Evolutionary conservation across 2,888 invertebrate species (phyloP).

Genomic region (Drosophila atripex): DNA sequence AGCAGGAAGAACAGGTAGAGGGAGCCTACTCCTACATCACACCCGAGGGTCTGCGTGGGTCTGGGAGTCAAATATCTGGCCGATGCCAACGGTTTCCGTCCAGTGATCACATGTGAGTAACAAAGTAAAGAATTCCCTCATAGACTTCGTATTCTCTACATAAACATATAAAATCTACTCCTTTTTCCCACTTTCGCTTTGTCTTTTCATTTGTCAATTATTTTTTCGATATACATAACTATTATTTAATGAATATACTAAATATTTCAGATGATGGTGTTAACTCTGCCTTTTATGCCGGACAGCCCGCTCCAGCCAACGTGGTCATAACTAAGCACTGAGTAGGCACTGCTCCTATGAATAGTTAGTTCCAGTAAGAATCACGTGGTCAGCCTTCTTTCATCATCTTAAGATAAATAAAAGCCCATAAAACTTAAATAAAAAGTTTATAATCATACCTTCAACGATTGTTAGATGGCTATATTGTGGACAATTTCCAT

Average conservation of each 20-base stretch:
- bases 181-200: not conserved
- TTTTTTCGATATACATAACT: not conserved
- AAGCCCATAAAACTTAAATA: not conserved
- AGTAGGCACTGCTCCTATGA: constrained; percentile 4
- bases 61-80: constrained; percentile 78
- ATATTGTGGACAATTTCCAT: too few relatives aligned
- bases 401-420: constrained; percentile 15
- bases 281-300: constrained; percentile 66
- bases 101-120: constrained; percentile 78
- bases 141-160: too few relatives aligned
- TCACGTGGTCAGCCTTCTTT: constrained; percentile 33
- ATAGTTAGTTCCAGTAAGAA: constrained; percentile 17
- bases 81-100: constrained; percentile 80
- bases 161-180: too few relatives aligned
- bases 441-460: too few relatives aligned
- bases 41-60: constrained; percentile 80
- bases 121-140: too few relatives aligned
- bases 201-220: not conserved
- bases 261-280: constrained; percentile 69
- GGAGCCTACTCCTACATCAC: constrained; percentile 80
- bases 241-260: not conserved
- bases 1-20: constrained; percentile 72
- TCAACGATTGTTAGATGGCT: too few relatives aligned
- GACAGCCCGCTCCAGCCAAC: constrained; percentile 66
- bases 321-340: constrained; percentile 65